These are phyloP conservation scores for Myotis findleyi DNA, from an alignment of 2,797 vertebrate species.

Conservation along the genomic window DNA sequence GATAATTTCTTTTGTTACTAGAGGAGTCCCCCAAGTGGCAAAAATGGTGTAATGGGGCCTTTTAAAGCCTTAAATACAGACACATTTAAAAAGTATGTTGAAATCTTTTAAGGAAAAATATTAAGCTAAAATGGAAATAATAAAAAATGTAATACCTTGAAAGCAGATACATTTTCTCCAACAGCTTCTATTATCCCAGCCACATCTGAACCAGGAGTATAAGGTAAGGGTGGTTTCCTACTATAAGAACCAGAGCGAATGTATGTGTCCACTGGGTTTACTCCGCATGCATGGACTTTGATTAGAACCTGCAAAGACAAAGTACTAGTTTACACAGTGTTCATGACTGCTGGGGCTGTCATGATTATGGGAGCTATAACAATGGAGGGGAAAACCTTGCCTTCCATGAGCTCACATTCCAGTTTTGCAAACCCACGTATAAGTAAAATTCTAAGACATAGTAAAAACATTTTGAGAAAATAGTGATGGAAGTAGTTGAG, in stretches of 20 bases:
- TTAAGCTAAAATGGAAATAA: constrained; percentile 31
- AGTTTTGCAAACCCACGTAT: background rate
- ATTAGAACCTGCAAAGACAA: constrained; percentile 92
- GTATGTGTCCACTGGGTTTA: constrained; percentile 97
- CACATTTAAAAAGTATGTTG: constrained; percentile 16
- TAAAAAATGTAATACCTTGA: constrained; percentile 89
- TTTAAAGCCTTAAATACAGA: constrained; percentile 37
- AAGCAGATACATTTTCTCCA: constrained; percentile 88
- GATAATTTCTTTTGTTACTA: constrained; percentile 61
- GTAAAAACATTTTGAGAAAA: background rate
- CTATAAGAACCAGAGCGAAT: constrained; percentile 91
- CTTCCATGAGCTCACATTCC: background rate
- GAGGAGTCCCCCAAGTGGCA: constrained; percentile 70
- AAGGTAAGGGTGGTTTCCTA: constrained; percentile 91
- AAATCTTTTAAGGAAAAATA: background rate
- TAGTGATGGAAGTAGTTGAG: background rate
- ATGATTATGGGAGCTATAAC: background rate
- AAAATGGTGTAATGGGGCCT: constrained; percentile 27
- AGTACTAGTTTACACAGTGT: background rate
- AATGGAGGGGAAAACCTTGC: background rate
- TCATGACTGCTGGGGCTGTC: background rate
- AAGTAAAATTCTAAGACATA: background rate
- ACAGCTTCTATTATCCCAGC: constrained; percentile 91
- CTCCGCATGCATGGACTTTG: constrained; percentile 92
- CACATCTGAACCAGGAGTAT: constrained; percentile 93